Evolutionary conservation across 2,113 vertebrate species (phyloP), one percentile per base, ranked within the genome.

Genomic region (Sardina pilchardus): DNA sequence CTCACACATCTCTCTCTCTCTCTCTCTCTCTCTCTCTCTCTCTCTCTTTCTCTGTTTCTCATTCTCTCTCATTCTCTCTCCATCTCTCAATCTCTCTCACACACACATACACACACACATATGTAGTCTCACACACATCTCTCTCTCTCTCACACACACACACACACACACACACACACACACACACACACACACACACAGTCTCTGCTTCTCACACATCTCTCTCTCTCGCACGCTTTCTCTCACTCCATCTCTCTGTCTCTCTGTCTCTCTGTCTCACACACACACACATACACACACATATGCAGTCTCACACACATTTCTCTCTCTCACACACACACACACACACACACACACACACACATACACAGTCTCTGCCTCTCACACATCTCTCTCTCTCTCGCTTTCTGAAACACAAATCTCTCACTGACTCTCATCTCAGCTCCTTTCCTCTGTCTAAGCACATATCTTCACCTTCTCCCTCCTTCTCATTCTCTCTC

Each of bases 211-310:
- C 24, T 63, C 50, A 83, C 26, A 48, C 47, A 48, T 19, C 50
- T 19, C 50, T 19, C 50, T 4, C 3, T 21, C 45, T 47, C 7
- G 0, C 1, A 21, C 50, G 21, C 50, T 19, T 5, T 63, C 3
- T 43, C 50, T 82, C 82, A 53, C 67, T 71, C 81, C 44, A 78
- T 88, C 83, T 43, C 21, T 85, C 48, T 82, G 56, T 86, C 17
- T 17, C 71, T 24, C 47, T 83, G 14, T 19, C 34, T 16, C 21
- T 24, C 21, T n/a, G 1, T n/a, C 4, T 63, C 39, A 42, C 39
- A 3, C 39, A 42, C 39, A n/a, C n/a, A n/a, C n/a, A n/a, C n/a
- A n/a, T n/a, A n/a, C n/a, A 63, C 24, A 45, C 56, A 63, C 56
- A 63, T 63, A 63, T 56, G 5, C 78, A 2, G 50, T 21, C 19